Evolutionary conservation across 2,113 vertebrate species (phyloP).

Genomic region (Vidua chalybeata): DNA sequence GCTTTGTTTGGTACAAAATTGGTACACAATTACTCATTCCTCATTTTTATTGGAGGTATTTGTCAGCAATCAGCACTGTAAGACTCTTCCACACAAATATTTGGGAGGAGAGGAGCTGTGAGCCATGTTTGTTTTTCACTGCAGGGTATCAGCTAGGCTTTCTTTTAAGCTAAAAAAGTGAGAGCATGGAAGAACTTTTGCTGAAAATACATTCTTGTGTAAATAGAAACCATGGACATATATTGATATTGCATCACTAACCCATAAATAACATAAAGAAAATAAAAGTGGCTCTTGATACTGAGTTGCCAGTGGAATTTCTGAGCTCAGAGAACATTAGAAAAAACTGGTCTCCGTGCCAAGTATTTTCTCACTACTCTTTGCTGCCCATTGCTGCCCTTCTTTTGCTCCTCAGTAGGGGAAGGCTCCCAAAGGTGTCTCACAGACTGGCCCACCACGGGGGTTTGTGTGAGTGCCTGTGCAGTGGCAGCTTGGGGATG

Average conservation of each 20-base stretch:
- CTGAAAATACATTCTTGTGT: slow-evolving; percentile 41
- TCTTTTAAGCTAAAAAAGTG: slow-evolving; percentile 9
- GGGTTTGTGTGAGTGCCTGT: neutral
- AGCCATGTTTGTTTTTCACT: neutral
- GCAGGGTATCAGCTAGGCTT: neutral
- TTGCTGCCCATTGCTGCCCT: neutral
- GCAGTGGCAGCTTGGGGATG: neutral
- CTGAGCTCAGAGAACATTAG: slow-evolving; percentile 15
- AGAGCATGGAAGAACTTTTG: neutral
- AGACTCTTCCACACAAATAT: neutral
- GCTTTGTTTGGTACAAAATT: neutral
- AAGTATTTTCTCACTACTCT: slow-evolving; percentile 10
- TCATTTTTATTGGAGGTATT: neutral
- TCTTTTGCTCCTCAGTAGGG: neutral
- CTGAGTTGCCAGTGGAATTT: slow-evolving; percentile 32
- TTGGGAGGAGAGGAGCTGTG: neutral
- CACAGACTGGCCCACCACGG: neutral
- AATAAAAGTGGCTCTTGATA: slow-evolving; percentile 24
- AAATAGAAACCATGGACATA: slow-evolving; percentile 41
- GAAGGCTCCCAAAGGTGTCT: neutral
- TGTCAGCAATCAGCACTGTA: neutral
- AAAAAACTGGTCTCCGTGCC: neutral
- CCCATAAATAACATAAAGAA: slow-evolving; percentile 46
- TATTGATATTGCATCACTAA: slow-evolving; percentile 28
- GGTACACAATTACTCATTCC: neutral